Percentiles rank a stretch among this genome's conserved stretches.
Evolutionary conservation across 2,113 vertebrate species (phyloP).

Genomic region (Crotalus horridus): DNA sequence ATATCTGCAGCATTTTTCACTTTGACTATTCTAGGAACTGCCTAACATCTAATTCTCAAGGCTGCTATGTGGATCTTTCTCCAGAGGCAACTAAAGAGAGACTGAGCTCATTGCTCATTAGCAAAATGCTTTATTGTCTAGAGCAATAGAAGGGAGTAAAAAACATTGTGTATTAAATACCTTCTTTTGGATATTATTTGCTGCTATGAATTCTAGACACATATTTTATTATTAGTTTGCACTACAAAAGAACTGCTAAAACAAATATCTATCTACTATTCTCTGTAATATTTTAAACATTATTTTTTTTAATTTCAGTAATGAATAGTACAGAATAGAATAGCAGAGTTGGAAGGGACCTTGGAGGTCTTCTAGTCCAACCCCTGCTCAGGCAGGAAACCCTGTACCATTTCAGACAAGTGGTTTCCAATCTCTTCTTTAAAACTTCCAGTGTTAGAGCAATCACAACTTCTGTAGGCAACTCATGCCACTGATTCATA

Average conservation of each 20-base stretch:
- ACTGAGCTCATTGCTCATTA: constrained; percentile 5
- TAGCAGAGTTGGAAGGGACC: too few relatives aligned
- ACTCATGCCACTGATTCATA: too few relatives aligned
- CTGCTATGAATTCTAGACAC: not conserved
- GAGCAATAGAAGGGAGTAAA: not conserved
- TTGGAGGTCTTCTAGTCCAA: too few relatives aligned
- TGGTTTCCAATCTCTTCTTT: too few relatives aligned
- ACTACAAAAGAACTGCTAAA: not conserved
- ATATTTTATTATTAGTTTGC: not conserved
- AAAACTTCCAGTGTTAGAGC: too few relatives aligned
- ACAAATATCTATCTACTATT: not conserved
- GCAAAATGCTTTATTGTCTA: constrained; percentile 15
- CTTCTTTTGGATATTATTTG: not conserved
- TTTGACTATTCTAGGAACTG: not conserved
- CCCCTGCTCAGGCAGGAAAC: too few relatives aligned
- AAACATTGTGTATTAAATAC: not conserved
- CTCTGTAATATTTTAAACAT: not conserved
- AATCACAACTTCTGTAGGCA: too few relatives aligned
- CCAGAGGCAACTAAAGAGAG: constrained; percentile 14
- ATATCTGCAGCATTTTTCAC: not conserved
- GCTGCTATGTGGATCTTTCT: not conserved
- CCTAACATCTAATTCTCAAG: constrained; percentile 11
- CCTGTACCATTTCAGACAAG: too few relatives aligned
- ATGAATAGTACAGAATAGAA: not conserved
- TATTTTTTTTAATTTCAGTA: not conserved